phyloP scores from a whole-genome alignment of 2,797 vertebrate genomes.

The Chromis chromis region DNA sequence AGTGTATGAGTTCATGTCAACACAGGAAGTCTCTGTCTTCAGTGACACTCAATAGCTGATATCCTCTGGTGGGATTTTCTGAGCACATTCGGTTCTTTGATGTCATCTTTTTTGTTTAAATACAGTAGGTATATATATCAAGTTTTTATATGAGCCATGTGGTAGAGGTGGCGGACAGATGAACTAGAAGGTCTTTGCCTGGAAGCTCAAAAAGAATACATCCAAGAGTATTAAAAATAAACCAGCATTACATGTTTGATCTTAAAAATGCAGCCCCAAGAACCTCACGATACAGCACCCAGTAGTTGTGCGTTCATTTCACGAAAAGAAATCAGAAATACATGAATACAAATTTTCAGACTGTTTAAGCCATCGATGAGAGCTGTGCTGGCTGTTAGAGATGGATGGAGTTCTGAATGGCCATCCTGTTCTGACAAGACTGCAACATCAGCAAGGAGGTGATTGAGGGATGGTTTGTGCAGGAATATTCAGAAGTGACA shows the following conservation, averaged over 20 bases:
- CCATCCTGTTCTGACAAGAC: not conserved
- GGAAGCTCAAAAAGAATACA: not conserved
- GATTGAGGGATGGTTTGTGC: not conserved
- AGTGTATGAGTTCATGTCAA: slow-evolving; percentile 49
- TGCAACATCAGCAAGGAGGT: too few relatives aligned
- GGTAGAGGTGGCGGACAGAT: not conserved
- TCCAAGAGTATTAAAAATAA: slow-evolving; percentile 1
- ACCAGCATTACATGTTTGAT: not conserved
- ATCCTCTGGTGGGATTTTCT: slow-evolving; percentile 18
- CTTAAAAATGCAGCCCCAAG: not conserved
- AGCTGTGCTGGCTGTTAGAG: not conserved
- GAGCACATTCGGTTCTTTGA: slow-evolving; percentile 6
- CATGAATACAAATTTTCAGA: not conserved
- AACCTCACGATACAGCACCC: not conserved
- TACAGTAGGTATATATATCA: not conserved
- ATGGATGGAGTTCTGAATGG: not conserved
- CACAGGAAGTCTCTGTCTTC: slow-evolving; percentile 42
- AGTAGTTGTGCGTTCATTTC: not conserved
- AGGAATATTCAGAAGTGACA: not conserved
- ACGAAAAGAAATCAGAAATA: not conserved
- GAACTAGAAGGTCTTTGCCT: not conserved
- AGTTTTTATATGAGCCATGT: slow-evolving; percentile 6
- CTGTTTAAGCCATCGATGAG: too few relatives aligned
- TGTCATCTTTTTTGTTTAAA: not conserved
- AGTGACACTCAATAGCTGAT: not conserved